Evolutionary conservation across 2,797 vertebrate species (phyloP).

Genomic region (Takifugu rubripes): DNA sequence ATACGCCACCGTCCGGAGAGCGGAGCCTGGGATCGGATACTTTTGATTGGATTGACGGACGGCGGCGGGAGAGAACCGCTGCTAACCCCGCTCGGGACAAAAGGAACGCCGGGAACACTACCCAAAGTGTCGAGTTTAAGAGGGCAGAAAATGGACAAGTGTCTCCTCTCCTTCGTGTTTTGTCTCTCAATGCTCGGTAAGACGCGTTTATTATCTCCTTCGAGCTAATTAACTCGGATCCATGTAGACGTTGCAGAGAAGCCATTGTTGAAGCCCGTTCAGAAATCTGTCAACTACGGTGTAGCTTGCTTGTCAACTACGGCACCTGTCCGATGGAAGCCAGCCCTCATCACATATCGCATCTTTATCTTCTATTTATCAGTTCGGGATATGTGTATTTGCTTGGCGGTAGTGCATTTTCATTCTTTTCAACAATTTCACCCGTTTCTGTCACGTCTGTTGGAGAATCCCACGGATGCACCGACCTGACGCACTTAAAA

Average conservation of each 20-base stretch:
- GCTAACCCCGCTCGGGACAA: slow-evolving; percentile 43
- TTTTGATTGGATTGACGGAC: slow-evolving; percentile 46
- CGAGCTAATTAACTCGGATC: slow-evolving; percentile 43
- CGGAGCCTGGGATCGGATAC: not conserved
- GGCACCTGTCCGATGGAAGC: rapidly evolving
- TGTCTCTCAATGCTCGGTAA: slow-evolving; percentile 54
- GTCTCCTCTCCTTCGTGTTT: slow-evolving; percentile 22
- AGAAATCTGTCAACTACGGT: not conserved
- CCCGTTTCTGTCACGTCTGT: not conserved
- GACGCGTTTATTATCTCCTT: slow-evolving; percentile 27
- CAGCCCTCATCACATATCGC: rapidly evolving
- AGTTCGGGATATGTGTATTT: slow-evolving; percentile 10
- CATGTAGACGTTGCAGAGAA: not conserved
- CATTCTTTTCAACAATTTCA: not conserved
- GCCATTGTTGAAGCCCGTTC: not conserved
- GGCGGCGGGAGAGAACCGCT: slow-evolving; percentile 43
- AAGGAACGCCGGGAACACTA: slow-evolving; percentile 19
- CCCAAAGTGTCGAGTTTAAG: not conserved
- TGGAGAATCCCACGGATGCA: no score
- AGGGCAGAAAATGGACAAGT: slow-evolving; percentile 25
- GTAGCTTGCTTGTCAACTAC: rapidly evolving
- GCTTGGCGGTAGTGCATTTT: not conserved
- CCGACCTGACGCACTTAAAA: not conserved
- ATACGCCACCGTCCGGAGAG: no score
- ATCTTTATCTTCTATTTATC: rapidly evolving